phyloP scores from a whole-genome alignment of 2,797 vertebrate species.

The Anolis apletophallus region DNA sequence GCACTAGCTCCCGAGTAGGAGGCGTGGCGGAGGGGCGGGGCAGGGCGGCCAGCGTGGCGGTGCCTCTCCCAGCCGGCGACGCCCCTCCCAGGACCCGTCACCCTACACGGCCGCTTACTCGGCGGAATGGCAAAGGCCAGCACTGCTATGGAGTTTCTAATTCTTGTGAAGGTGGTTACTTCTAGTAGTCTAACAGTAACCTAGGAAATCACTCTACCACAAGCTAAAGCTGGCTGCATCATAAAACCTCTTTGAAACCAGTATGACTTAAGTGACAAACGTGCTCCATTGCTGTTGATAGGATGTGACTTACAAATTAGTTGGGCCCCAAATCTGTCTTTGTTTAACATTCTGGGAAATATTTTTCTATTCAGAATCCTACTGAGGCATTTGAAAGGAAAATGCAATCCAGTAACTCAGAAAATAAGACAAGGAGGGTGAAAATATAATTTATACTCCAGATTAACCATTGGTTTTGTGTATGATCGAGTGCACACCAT shows the following conservation, averaged over 20 bases:
- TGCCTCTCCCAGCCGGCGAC: no score
- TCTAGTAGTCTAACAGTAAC: not conserved
- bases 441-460: conserved; percentile 9
- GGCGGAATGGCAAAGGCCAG: no score
- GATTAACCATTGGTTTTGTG: not conserved
- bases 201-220: not conserved
- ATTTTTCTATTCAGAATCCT: not conserved
- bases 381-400: not conserved
- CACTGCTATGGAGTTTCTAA: no score
- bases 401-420: conserved; percentile 6
- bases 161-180: no score
- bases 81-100: no score
- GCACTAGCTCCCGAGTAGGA: no score
- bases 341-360: not conserved
- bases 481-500: conserved; percentile 2
- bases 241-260: not conserved
- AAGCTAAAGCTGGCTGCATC: not conserved
- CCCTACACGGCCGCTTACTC: no score
- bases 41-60: no score
- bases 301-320: not conserved
- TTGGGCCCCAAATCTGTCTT: not conserved
- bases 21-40: no score
- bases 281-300: not conserved
- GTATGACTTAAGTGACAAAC: not conserved
- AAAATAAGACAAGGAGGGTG: not conserved